Evolutionary conservation across 2,797 vertebrate species (phyloP).

Genomic region (Rousettus madagascariensis): DNA sequence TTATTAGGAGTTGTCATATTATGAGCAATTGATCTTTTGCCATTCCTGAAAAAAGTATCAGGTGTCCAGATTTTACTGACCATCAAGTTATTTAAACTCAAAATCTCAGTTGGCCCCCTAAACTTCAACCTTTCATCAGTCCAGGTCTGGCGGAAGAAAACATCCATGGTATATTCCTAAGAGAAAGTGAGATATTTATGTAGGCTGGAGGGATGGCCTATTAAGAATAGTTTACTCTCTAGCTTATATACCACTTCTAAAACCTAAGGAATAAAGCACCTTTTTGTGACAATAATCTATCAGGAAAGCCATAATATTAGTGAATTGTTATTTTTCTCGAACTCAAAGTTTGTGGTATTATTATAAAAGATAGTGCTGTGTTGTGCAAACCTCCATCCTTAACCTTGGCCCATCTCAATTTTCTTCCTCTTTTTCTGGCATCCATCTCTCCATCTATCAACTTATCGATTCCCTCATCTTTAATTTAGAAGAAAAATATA

Average conservation of each 20-base stretch:
- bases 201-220: neutral
- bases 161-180: conserved; percentile 99
- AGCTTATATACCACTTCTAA: conserved; percentile 47
- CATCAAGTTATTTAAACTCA: conserved; percentile 97
- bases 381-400: neutral
- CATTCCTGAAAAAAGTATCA: conserved; percentile 98
- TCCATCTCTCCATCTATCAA: neutral
- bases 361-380: neutral
- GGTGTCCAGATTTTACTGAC: conserved; percentile 99
- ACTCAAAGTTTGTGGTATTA: neutral
- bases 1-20: conserved; percentile 99
- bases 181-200: conserved; percentile 54
- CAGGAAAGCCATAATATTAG: neutral
- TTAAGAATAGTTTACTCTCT: conserved; percentile 49
- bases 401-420: neutral
- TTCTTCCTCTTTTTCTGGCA: neutral
- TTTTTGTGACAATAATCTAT: conserved; percentile 33
- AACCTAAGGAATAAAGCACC: conserved; percentile 59
- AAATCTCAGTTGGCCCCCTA: conserved; percentile 94
- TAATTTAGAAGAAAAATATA: neutral
- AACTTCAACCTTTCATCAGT: conserved; percentile 94
- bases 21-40: conserved; percentile 97
- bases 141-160: conserved; percentile 99
- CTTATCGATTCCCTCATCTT: neutral
- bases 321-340: neutral